These are phyloP conservation scores for Harpagifer antarcticus DNA, from an alignment of 2,797 vertebrate genomes.

Conservation along the genomic window DNA sequence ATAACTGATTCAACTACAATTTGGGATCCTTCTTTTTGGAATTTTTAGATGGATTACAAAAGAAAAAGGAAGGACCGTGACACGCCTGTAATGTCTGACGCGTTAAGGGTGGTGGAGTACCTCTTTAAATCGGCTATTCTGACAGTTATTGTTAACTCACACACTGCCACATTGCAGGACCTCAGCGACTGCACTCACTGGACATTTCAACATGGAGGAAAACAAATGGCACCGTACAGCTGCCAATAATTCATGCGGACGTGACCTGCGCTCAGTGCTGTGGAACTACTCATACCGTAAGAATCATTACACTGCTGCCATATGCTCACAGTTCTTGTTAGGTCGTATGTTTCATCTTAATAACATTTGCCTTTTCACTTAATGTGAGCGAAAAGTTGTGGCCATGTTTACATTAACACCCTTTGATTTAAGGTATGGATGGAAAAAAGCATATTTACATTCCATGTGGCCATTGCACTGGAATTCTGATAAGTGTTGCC, in stretches of 20 bases:
- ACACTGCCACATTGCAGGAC: not conserved
- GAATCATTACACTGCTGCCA: conserved; percentile 23
- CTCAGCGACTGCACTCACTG: not conserved
- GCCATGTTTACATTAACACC: conserved; percentile 19
- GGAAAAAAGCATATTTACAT: no score
- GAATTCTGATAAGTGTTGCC: no score
- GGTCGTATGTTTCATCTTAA: conserved; percentile 33
- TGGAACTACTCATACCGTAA: conserved; percentile 18
- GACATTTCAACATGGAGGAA: conserved; percentile 1
- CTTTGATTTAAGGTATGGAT: conserved; percentile 1
- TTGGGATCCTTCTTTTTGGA: no score
- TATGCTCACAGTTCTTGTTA: conserved; percentile 19
- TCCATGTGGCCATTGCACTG: no score
- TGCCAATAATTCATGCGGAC: conserved; percentile 29
- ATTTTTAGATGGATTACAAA: no score
- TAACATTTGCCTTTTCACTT: conserved; percentile 26
- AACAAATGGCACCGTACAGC: conserved; percentile 1
- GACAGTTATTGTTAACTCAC: conserved; percentile 6
- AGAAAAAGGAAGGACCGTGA: no score
- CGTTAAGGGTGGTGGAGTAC: no score
- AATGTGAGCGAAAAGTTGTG: conserved; percentile 27
- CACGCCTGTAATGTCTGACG: no score
- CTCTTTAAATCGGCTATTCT: not conserved
- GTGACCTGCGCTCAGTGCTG: conserved; percentile 20
- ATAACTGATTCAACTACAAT: no score